A percentile compares a stretch with the other conserved stretches of the same genome.
Conservation (phyloP, 2,888 invertebrate species). For the Fragum whitleyi region DNA sequence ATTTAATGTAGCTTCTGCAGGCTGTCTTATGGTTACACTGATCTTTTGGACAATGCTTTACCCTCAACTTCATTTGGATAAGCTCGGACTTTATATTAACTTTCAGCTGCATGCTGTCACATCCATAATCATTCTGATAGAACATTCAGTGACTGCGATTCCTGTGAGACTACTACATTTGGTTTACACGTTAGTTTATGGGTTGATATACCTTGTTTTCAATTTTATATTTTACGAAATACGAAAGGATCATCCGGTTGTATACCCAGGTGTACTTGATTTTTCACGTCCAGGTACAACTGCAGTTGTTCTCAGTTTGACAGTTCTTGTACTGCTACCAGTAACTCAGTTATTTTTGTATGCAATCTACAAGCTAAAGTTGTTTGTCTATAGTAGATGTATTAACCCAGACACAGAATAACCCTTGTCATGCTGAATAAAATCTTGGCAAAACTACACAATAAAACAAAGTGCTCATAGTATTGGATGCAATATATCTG, state of each 20-base stretch:
- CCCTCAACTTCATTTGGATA: conserved; percentile 59
- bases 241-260: conserved; percentile 72
- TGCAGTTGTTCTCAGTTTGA: conserved; percentile 62
- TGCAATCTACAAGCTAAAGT: conserved; percentile 70
- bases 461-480: no score
- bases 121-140: conserved; percentile 77
- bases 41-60: conserved; percentile 78
- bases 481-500: no score
- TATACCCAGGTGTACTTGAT: conserved; percentile 81
- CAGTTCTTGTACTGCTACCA: conserved; percentile 71
- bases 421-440: no score
- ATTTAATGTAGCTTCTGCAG: conserved; percentile 68
- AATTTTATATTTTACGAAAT: conserved; percentile 78
- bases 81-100: conserved; percentile 64
- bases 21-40: conserved; percentile 77
- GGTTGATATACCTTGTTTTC: conserved; percentile 76
- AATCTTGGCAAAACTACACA: no score
- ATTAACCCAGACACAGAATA: neutral
- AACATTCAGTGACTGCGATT: conserved; percentile 73
- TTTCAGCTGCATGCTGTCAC: conserved; percentile 80
- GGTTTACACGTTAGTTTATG: conserved; percentile 75
- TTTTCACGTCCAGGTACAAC: conserved; percentile 78
- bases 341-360: conserved; percentile 74
- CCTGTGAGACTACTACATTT: conserved; percentile 79
- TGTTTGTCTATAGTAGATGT: conserved; percentile 51